Percentiles rank a stretch among this genome's conserved stretches.
Conservation (phyloP, 2,888 invertebrate genomes). For the Syrista parreyssii region DNA sequence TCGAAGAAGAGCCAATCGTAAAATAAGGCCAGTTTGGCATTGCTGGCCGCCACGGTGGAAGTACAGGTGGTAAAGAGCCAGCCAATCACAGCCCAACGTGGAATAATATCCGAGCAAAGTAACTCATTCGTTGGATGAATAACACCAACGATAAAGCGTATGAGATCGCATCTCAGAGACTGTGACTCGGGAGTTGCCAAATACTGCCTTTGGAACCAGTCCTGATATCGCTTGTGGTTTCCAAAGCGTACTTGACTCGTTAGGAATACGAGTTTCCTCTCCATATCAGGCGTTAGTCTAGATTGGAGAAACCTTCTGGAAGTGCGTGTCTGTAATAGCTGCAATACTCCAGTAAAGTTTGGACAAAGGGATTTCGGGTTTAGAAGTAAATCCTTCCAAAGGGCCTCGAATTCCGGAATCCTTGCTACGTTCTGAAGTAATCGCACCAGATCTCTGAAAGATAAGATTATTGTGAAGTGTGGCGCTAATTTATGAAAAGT, state of each 20-base stretch:
- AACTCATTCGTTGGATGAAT: conserved; percentile 95
- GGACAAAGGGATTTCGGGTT: conserved; percentile 83
- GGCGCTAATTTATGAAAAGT: background rate
- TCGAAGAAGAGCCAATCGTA: conserved; percentile 96
- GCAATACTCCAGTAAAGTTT: conserved; percentile 82
- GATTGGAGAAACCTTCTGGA: conserved; percentile 86
- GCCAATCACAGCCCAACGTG: conserved; percentile 94
- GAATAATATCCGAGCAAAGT: conserved; percentile 93
- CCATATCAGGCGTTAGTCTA: conserved; percentile 92
- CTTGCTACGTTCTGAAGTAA: conserved; percentile 89
- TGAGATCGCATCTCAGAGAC: conserved; percentile 90
- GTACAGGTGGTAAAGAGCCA: conserved; percentile 94
- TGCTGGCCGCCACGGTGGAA: conserved; percentile 87
- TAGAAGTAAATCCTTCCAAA: conserved; percentile 88
- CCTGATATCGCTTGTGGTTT: conserved; percentile 91
- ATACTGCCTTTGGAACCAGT: conserved; percentile 94
- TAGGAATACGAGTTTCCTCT: conserved; percentile 88
- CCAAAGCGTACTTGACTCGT: conserved; percentile 89
- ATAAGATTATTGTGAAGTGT: conserved; percentile 2
- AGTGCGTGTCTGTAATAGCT: conserved; percentile 86
- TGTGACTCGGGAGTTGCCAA: conserved; percentile 92
- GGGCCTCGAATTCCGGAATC: conserved; percentile 85
- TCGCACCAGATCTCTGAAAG: conserved; percentile 82
- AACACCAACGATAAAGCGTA: conserved; percentile 92
- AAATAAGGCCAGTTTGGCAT: conserved; percentile 91